phyloP scores from a whole-genome alignment of 2,113 vertebrate genomes.

The Heterotilapia buettikoferi region DNA sequence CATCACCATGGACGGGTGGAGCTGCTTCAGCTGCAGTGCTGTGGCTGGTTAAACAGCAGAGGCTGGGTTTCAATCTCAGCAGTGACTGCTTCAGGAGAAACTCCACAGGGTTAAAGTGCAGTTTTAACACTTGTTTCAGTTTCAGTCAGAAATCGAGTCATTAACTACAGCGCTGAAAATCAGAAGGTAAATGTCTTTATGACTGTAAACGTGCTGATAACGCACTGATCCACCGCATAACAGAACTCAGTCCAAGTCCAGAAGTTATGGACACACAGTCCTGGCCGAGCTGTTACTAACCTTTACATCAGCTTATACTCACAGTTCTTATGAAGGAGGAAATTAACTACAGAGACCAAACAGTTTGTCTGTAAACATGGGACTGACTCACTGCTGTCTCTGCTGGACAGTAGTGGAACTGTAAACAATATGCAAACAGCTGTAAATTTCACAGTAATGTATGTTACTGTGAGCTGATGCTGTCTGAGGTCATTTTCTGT shows the following conservation, averaged over 20 bases:
- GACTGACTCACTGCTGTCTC: not conserved
- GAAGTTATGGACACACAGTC: too few species aligned
- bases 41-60: not conserved
- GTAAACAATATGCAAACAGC: not conserved
- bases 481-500: not conserved
- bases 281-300: too few species aligned
- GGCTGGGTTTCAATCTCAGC: not conserved
- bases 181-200: not conserved
- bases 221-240: too few species aligned
- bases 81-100: not conserved
- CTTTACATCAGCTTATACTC: not conserved
- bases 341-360: not conserved
- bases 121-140: not conserved
- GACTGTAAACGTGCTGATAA: not conserved
- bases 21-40: not conserved
- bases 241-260: too few species aligned
- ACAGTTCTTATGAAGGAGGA: not conserved
- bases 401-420: not conserved
- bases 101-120: not conserved
- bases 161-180: not conserved
- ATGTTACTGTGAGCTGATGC: not conserved
- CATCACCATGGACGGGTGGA: not conserved
- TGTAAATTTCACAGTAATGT: not conserved
- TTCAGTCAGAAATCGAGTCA: not conserved
- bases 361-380: not conserved